Base-by-base conservation (phyloP, 2,113 vertebrate genomes). In the Capreolus pygargus region DNA sequence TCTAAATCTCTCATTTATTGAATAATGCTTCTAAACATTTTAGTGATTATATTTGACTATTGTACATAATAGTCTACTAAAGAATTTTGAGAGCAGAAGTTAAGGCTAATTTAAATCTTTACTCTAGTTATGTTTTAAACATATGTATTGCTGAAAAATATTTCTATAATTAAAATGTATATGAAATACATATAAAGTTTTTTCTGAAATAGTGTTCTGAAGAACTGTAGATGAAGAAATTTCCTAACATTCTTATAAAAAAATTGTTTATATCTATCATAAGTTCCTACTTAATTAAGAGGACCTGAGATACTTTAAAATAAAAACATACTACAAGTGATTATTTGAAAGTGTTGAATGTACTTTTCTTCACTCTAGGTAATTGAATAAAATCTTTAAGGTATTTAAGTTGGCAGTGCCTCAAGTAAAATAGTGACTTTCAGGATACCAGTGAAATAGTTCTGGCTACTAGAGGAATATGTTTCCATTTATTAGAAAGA, bases 311-410 rank as follows among this genome's bases (percentile, higher is more conserved):
- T 94, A 78, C 76, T 76, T 25, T 94, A 97, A 97, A 25, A 93
- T 97, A 92, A 95, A 98, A 97, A 91, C 25, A 92, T 95, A 60
- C 82, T 47, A 84, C 95, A 98, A 98, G 93, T 96, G 87, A 96
- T 98, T 97, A 86, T 98, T 98, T 82, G 90, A 87, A 99, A 98
- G 98, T 98, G 97, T 61, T 95, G 52, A 97, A 57, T 96, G 17
- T 98, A 57, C 12, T 93, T 97, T 97, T 97, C 50, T 97, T 97
- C 43, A 79, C 19, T 54, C 14, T 88, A 43, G 11, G 88, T 55
- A 97, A 96, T 33, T 92, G 83, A 97, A 79, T 95, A 86, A 98
- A 98, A 79, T 98, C 92, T 96, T 98, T 98, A 97, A 98, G 88
- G 16, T 98, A 94, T 98, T 98, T 98, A 95, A 96, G 57, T 78